Percentiles rank a stretch among this genome's conserved stretches.
These are phyloP conservation scores for Arbacia lixula DNA, from an alignment of 53 echinoderm and acorn worm genomes.

Conservation along the genomic window DNA sequence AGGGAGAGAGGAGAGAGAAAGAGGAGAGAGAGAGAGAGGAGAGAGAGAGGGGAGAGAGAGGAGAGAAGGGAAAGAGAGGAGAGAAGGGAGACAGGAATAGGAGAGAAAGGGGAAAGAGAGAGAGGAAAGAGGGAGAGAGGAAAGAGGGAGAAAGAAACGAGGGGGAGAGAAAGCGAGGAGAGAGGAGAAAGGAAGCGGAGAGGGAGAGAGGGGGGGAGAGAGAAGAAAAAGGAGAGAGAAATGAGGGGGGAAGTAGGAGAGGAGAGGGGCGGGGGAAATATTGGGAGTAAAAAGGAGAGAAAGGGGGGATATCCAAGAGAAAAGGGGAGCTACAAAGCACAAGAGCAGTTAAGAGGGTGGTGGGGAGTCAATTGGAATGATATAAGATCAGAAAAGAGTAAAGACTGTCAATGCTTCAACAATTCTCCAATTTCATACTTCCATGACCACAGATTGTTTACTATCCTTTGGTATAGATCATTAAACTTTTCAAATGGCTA, in stretches of 20 bases:
- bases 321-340: too few species aligned
- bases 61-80: not conserved
- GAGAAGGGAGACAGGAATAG: not conserved
- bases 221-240: not conserved
- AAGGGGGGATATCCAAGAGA: too few species aligned
- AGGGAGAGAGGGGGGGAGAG: not conserved
- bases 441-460: too few species aligned
- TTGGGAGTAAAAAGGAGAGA: not conserved
- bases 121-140: not conserved
- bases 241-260: not conserved
- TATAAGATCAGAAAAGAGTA: too few species aligned
- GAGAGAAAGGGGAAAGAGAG: not conserved
- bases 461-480: too few species aligned
- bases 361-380: too few species aligned
- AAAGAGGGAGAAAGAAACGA: not conserved
- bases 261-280: not conserved
- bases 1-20: not conserved
- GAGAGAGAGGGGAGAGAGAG: not conserved
- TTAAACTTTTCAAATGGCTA: too few species aligned
- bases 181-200: not conserved
- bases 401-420: too few species aligned
- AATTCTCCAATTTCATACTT: too few species aligned
- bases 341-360: too few species aligned
- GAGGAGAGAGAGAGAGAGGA: not conserved
- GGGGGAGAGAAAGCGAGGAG: not conserved